phyloP scores from a whole-genome alignment of 2,888 invertebrate genomes.

The Ichneumon xanthorius region DNA sequence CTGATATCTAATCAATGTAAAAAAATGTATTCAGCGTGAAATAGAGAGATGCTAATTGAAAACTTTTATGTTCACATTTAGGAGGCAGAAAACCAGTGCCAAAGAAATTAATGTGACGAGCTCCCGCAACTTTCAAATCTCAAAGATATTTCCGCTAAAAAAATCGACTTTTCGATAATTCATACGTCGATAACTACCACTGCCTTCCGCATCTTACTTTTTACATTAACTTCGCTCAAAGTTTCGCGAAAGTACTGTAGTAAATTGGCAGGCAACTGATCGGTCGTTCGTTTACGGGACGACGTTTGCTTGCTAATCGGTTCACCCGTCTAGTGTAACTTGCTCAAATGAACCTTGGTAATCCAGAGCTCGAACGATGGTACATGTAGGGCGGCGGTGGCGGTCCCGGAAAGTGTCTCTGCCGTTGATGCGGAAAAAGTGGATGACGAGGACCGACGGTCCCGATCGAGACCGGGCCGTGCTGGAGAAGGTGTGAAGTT shows the following conservation, averaged over 20 bases:
- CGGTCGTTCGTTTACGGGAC: neutral
- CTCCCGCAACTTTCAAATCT: neutral
- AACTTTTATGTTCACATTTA: neutral
- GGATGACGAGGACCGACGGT: constrained; percentile 80
- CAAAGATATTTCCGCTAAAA: neutral
- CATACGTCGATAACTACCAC: neutral
- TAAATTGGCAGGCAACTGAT: neutral
- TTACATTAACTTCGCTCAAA: neutral
- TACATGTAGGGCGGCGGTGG: constrained; percentile 82
- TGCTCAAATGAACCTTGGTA: constrained; percentile 82
- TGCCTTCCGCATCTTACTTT: neutral
- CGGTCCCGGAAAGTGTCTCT: constrained; percentile 81
- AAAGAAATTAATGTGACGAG: neutral
- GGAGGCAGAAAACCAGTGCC: neutral
- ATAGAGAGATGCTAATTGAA: neutral
- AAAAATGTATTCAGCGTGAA: neutral
- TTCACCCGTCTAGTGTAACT: constrained; percentile 44
- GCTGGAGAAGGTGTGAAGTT: constrained; percentile 88
- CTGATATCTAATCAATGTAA: neutral
- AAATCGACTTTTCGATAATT: neutral
- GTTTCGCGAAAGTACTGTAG: neutral
- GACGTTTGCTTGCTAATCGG: constrained; percentile 9
- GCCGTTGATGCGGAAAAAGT: constrained; percentile 80
- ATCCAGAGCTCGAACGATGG: constrained; percentile 81
- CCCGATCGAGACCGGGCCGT: constrained; percentile 78